A percentile compares a stretch with the other conserved stretches of the same genome.
Evolutionary conservation across 2,888 invertebrate genomes (phyloP).

Genomic region (Bembecia ichneumoniformis): DNA sequence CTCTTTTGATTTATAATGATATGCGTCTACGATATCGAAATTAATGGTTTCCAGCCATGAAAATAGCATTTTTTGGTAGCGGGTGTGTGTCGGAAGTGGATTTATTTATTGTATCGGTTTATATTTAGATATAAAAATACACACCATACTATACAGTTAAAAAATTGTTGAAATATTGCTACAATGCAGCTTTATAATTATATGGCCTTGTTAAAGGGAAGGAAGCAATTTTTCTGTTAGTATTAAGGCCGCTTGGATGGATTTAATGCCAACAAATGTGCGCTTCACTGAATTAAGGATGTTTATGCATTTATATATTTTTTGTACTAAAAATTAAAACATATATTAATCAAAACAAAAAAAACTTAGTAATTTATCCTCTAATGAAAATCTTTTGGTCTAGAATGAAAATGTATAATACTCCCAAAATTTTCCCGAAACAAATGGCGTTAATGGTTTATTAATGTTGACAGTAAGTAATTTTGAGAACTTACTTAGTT

Average conservation of each 20-base stretch:
- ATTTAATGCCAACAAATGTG: background rate
- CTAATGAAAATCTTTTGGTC: no score
- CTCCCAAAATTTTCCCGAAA: no score
- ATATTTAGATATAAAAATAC: no score
- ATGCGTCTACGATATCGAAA: conserved; percentile 28
- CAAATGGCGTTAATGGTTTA: no score
- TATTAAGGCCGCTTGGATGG: conserved; percentile 22
- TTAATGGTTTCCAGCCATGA: conserved; percentile 40
- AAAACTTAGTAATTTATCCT: background rate
- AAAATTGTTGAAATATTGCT: background rate
- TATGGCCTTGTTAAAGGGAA: conserved; percentile 24
- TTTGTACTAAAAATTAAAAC: background rate
- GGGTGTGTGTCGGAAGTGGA: background rate
- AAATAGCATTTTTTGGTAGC: conserved; percentile 21
- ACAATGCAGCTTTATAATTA: background rate
- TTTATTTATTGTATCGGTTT: background rate
- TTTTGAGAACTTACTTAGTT: no score
- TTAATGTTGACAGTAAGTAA: no score
- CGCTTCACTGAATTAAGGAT: conserved; percentile 1
- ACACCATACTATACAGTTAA: no score
- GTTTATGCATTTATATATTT: background rate
- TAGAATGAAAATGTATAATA: no score
- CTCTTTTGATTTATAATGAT: conserved; percentile 26
- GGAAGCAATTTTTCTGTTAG: conserved; percentile 35
- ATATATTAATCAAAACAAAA: background rate